Evolutionary conservation across 2,888 invertebrate genomes (phyloP), one percentile per base, ranked within the genome.

Genomic region (Rhodophaea formosa): DNA sequence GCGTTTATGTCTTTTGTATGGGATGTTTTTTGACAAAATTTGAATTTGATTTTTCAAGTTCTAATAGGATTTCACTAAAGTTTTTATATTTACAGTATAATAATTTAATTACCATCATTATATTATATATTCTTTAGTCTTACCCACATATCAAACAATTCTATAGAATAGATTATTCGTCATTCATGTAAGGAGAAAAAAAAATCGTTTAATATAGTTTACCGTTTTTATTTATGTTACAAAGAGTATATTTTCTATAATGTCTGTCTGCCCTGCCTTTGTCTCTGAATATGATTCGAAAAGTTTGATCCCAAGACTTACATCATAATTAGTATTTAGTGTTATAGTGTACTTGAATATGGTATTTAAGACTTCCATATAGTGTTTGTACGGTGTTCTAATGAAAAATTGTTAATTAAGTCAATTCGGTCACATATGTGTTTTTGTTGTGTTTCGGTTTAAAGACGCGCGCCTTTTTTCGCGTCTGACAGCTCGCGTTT

Each of bases 401-500:
- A 45, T 32, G 16, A n/a, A 10, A 35, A 30, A 55, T 46, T 55
- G 32, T 35, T 32, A 45, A 46, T 42, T 56, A 49, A 43, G 17
- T 23, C 10, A 39, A n/a, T 57, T 51, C 53, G n/a, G 29, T 42
- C 23, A 42, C 10, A 39, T 47, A 15, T 43, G 49, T 42, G 15
- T 60, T 62, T 53, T 59, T 59, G 60, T 65, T 61, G 57, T 58
- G 16, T 51, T 62, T 46, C 55, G 53, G 39, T 23, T 49, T 49
- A 10, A 47, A 69, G 71, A 71, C 74, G 79, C 90, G 88, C 90
- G 88, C 88, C 84, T 84, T 87, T 86, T 88, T 86, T 83, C 78
- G 70, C 82, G 86, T 83, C 75, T 90, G 91, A 90, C 91, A 89
- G 86, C 71, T 82, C 79, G 72, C 79, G 80, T 86, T 88, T 87